phyloP scores from a whole-genome alignment of 2,888 invertebrate genomes.

The Anaspis maculata region DNA sequence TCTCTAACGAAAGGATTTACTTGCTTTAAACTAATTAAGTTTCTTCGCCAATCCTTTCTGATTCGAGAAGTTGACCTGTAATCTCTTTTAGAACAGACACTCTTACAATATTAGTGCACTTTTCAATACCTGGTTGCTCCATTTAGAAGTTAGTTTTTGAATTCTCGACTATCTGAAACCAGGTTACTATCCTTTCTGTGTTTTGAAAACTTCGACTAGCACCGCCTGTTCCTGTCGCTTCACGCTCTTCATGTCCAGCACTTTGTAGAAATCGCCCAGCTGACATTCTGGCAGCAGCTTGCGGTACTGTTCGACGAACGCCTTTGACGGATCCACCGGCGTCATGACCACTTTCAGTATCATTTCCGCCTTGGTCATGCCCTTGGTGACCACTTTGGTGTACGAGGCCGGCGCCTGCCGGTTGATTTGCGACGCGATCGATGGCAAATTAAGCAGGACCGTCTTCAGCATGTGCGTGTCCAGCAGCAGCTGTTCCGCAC shows the following conservation, averaged over 20 bases:
- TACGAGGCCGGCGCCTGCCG: slow-evolving; percentile 85
- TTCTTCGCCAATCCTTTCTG: too few relatives aligned
- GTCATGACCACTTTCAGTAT: slow-evolving; percentile 98
- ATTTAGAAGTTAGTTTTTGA: too few relatives aligned
- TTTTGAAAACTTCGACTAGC: slow-evolving; percentile 51
- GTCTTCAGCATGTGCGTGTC: slow-evolving; percentile 95
- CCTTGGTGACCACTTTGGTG: slow-evolving; percentile 58
- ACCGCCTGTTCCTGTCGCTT: slow-evolving; percentile 50
- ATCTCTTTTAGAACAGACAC: too few relatives aligned
- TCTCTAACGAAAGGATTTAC: too few relatives aligned
- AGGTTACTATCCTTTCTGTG: too few relatives aligned
- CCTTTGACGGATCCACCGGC: slow-evolving; percentile 69
- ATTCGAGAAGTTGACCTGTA: too few relatives aligned
- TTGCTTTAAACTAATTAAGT: too few relatives aligned
- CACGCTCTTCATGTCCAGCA: slow-evolving; percentile 88
- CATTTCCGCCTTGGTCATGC: slow-evolving; percentile 98
- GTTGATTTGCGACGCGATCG: slow-evolving; percentile 80
- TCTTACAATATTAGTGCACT: too few relatives aligned
- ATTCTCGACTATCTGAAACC: too few relatives aligned
- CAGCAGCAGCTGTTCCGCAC: slow-evolving; percentile 88
- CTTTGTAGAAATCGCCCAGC: slow-evolving; percentile 83
- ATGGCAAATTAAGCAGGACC: slow-evolving; percentile 87
- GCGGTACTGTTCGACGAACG: slow-evolving; percentile 82
- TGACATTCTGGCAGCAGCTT: slow-evolving; percentile 87
- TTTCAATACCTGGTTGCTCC: too few relatives aligned